These are phyloP conservation scores for Microctenopoma steveboyesi DNA, from an alignment of 2,797 vertebrate species.

Conservation along the genomic window DNA sequence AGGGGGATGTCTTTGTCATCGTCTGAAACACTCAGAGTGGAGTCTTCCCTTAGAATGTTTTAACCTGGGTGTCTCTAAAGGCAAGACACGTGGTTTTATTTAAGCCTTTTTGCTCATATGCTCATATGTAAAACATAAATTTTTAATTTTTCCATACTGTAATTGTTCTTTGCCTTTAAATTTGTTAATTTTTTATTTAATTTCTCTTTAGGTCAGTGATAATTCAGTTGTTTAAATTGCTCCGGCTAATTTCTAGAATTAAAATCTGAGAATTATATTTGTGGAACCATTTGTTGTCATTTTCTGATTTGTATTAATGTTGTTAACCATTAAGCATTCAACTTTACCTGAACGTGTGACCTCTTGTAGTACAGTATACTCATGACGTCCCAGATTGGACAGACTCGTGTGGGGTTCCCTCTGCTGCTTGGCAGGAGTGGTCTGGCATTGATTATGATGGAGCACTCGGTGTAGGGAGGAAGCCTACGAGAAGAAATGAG, in stretches of 20 bases:
- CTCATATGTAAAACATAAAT: conserved; percentile 17
- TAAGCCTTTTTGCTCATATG: neutral
- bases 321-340: neutral
- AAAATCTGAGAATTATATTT: neutral
- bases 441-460: conserved; percentile 66
- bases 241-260: neutral
- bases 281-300: neutral
- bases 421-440: conserved; percentile 61
- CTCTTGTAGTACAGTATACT: neutral
- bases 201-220: neutral
- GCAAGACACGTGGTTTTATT: conserved; percentile 3
- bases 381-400: conserved; percentile 33
- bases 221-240: neutral
- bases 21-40: conserved; percentile 49
- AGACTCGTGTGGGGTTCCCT: conserved; percentile 55
- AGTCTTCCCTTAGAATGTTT: conserved; percentile 39
- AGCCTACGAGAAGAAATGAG: conserved; percentile 41
- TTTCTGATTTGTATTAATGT: neutral
- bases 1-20: conserved; percentile 61
- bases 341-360: neutral
- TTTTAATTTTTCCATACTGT: neutral
- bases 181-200: neutral
- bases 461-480: conserved; percentile 50
- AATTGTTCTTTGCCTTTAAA: neutral
- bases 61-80: conserved; percentile 18